Evolutionary conservation across 2,797 vertebrate genomes (phyloP).

Genomic region (Sebastes oblongus): DNA sequence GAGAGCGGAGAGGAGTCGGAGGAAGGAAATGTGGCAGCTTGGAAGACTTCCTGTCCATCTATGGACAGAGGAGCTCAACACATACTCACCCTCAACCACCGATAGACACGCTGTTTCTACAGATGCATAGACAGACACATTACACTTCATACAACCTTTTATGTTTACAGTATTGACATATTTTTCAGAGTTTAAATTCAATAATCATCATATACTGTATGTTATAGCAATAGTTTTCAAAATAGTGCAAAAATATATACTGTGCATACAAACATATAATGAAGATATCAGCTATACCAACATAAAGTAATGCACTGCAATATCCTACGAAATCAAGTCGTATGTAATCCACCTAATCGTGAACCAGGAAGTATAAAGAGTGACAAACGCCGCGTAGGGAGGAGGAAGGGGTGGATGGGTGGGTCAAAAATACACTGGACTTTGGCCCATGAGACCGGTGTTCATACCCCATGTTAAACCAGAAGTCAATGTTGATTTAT

Average conservation of each 20-base stretch:
- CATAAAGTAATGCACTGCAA: too few species aligned
- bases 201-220: neutral
- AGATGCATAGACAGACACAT: neutral
- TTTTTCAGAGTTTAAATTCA: neutral
- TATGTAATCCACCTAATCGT: too few species aligned
- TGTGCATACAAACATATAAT: neutral
- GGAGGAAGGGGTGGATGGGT: too few species aligned
- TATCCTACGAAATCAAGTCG: too few species aligned
- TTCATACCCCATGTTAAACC: too few species aligned
- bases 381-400: too few species aligned
- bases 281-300: neutral
- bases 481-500: too few species aligned
- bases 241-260: neutral
- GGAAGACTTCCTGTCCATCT: constrained; percentile 78
- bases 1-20: constrained; percentile 69
- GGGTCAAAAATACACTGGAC: too few species aligned
- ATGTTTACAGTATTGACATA: neutral
- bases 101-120: neutral
- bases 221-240: neutral
- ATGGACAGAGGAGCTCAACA: constrained; percentile 68
- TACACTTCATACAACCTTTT: neutral
- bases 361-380: too few species aligned
- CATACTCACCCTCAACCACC: constrained; percentile 33
- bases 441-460: too few species aligned
- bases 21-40: constrained; percentile 75